A percentile compares a stretch with the other conserved stretches of the same genome.
These are phyloP conservation scores for Cyclophora punctaria DNA, from an alignment of 2,888 invertebrate species.

Conservation along the genomic window DNA sequence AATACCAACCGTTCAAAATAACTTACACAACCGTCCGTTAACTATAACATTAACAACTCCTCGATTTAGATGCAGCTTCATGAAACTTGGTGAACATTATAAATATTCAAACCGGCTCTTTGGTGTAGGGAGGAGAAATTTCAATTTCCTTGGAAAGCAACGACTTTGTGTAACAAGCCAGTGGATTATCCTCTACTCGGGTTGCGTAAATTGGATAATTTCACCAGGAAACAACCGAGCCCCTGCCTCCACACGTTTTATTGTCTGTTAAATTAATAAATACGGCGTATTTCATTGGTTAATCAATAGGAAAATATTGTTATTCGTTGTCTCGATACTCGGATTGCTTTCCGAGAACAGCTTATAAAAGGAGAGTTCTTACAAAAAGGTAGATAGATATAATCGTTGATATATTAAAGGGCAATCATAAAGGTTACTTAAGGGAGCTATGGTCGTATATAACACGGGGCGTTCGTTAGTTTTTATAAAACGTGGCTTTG, in stretches of 20 bases:
- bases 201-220: slow-evolving; percentile 22
- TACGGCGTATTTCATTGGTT: slow-evolving; percentile 3
- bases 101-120: slow-evolving; percentile 25
- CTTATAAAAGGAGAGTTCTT: too few species aligned
- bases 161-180: slow-evolving; percentile 19
- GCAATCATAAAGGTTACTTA: too few species aligned
- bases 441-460: too few species aligned
- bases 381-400: too few species aligned
- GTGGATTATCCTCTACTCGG: slow-evolving; percentile 16
- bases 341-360: too few species aligned
- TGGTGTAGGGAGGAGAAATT: slow-evolving; percentile 17
- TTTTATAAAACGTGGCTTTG: too few species aligned
- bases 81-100: slow-evolving; percentile 25
- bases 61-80: slow-evolving; percentile 22
- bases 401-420: too few species aligned
- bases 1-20: slow-evolving; percentile 19
- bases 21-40: slow-evolving; percentile 15
- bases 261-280: slow-evolving; percentile 12
- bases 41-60: slow-evolving; percentile 22
- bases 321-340: background rate
- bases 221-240: slow-evolving; percentile 14
- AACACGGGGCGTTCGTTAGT: too few species aligned
- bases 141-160: slow-evolving; percentile 17
- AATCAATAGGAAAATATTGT: background rate
- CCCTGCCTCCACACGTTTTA: slow-evolving; percentile 9